Evolutionary conservation across 1,140 invertebrate genomes (phyloP).

Genomic region (Coptotermes formosanus): DNA sequence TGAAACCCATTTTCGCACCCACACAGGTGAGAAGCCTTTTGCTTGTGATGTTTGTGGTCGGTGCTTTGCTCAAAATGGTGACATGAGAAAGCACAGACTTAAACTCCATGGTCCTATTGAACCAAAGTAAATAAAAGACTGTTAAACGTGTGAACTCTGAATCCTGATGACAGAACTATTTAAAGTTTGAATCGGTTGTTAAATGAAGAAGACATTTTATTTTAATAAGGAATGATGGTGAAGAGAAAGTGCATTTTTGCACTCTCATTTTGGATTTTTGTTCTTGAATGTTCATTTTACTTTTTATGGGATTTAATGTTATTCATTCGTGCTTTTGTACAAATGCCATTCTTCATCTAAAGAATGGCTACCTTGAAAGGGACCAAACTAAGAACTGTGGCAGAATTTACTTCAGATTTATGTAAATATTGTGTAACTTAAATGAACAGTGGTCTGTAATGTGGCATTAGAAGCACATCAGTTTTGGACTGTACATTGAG

Average conservation of each 20-base stretch:
- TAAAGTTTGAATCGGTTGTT: no score
- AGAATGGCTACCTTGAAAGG: not conserved
- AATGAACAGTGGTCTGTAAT: not conserved
- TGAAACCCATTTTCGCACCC: slow-evolving; percentile 63
- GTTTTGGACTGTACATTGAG: no score
- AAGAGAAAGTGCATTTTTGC: not conserved
- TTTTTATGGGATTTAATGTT: not conserved
- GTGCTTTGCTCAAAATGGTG: slow-evolving; percentile 50
- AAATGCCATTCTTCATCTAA: not conserved
- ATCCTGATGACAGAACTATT: no score
- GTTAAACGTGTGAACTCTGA: no score
- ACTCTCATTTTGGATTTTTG: no score
- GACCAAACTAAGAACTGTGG: not conserved
- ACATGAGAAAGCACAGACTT: slow-evolving; percentile 28
- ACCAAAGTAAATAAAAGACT: not conserved
- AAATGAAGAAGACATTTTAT: not conserved
- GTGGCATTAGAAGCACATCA: not conserved
- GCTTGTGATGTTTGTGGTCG: slow-evolving; percentile 63
- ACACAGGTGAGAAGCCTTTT: slow-evolving; percentile 62
- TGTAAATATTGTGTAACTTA: not conserved
- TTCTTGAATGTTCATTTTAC: not conserved
- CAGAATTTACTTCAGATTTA: not conserved
- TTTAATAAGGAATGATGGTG: not conserved
- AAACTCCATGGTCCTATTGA: slow-evolving; percentile 17
- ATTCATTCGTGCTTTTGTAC: not conserved